These are phyloP conservation scores for Cynoglossus semilaevis DNA, from an alignment of 2,113 vertebrate species.

Conservation along the genomic window DNA sequence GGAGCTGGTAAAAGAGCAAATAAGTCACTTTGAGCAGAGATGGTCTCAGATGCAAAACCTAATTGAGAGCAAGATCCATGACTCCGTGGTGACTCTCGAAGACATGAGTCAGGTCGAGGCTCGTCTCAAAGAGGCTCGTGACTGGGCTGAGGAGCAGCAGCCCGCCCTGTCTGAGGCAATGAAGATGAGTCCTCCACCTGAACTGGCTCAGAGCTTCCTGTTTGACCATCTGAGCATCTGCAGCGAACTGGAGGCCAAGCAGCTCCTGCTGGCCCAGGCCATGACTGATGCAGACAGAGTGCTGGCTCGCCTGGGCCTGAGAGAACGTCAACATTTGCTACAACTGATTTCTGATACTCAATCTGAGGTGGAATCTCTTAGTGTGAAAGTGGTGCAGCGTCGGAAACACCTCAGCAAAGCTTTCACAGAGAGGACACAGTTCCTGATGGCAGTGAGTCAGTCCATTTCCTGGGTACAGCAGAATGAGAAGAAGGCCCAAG, in stretches of 20 bases:
- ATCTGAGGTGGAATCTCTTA: slow-evolving; percentile 81
- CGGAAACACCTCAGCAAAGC: slow-evolving; percentile 91
- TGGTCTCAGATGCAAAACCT: slow-evolving; percentile 91
- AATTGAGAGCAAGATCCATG: slow-evolving; percentile 87
- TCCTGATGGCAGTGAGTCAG: slow-evolving; percentile 87
- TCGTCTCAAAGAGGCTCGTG: slow-evolving; percentile 84
- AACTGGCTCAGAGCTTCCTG: slow-evolving; percentile 88
- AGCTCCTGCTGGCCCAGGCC: slow-evolving; percentile 82
- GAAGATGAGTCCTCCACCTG: slow-evolving; percentile 90
- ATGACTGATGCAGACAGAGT: slow-evolving; percentile 85
- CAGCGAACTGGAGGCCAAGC: slow-evolving; percentile 91
- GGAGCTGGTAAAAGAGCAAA: slow-evolving; percentile 92
- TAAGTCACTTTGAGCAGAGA: slow-evolving; percentile 88
- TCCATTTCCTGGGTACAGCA: slow-evolving; percentile 90
- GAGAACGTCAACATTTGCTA: slow-evolving; percentile 88
- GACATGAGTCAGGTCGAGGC: slow-evolving; percentile 83
- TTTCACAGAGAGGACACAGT: slow-evolving; percentile 91
- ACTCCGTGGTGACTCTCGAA: slow-evolving; percentile 85
- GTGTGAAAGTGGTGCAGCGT: slow-evolving; percentile 82
- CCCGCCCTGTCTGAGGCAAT: slow-evolving; percentile 84
- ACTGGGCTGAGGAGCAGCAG: slow-evolving; percentile 91
- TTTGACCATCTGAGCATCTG: slow-evolving; percentile 90
- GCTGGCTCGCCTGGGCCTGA: slow-evolving; percentile 86
- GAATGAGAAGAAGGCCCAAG: slow-evolving; percentile 85
- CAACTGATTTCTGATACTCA: slow-evolving; percentile 82